Evolutionary conservation across 1,140 invertebrate species (phyloP), one percentile per base, ranked within the genome.

Genomic region (Thaumatotibia leucotreta): DNA sequence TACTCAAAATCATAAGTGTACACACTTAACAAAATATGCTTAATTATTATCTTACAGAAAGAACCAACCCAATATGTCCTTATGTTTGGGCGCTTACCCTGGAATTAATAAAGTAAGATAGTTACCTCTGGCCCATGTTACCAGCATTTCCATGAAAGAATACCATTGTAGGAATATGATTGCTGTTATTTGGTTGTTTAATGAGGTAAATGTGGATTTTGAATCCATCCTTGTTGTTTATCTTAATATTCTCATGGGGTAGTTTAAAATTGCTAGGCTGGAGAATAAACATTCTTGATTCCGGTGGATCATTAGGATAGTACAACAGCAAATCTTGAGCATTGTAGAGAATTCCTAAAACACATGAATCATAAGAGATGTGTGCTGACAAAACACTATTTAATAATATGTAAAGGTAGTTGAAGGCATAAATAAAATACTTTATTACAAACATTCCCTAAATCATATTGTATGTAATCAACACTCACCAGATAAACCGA

Each of bases 111-210:
- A 32, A 61, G 33, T 11, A 54, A 33, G 27, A 54, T 33, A 80
- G 73, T 80, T 73, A 96, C 95, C 96, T 94, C 84, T 98, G 97
- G 0, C 97, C 98, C 93, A 99, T 97, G 85, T 99, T 99, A 14
- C 98, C 98, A 67, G 98, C 97, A 94, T 99, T 99, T 6, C 98
- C 98, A 93, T 99, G 98, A 61, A 99, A 95, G 91, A 96, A 98
- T 14, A 99, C 88, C 72, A 99, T 90, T 1, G 97, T 98, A 1
- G 96, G 96, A 54, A 92, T 93, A 39, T 93, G 92, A 64, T 93
- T 92, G 68, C 93, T 92, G 39, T 94, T 93, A 63, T 93, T 92
- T 5, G 93, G 89, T 85, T 98, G 97, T 79, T 95, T 94, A 65
- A 99, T 96, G 73, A 98, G 95, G 80, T 97, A 97, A 77, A 96